Percentiles rank a stretch among this genome's conserved stretches.
Conservation (phyloP, 2,888 invertebrate genomes). For the Amorpha juglandis region DNA sequence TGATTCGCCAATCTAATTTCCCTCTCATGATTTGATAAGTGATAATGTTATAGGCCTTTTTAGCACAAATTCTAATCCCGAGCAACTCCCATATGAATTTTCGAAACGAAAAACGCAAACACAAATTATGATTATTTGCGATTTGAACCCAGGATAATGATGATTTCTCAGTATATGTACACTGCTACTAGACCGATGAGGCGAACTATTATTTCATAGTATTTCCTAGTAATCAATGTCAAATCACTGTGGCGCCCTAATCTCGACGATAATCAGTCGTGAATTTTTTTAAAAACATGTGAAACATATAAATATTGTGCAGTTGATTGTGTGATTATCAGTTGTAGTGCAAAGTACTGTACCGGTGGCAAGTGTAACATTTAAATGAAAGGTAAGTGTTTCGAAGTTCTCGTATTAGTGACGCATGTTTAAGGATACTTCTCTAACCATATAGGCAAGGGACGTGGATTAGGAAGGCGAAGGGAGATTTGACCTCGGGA, state of each 20-base stretch:
- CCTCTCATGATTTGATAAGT: too few relatives aligned
- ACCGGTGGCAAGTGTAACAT: conserved; percentile 36
- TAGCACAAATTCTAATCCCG: too few relatives aligned
- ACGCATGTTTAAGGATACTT: too few relatives aligned
- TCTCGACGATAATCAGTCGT: conserved; percentile 46
- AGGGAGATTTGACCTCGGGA: too few relatives aligned
- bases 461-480: too few relatives aligned
- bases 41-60: too few relatives aligned
- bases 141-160: background rate
- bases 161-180: background rate
- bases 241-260: conserved; percentile 46
- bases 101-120: too few relatives aligned
- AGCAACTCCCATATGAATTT: too few relatives aligned
- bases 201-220: background rate
- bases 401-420: too few relatives aligned
- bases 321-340: conserved; percentile 40
- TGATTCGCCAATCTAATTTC: too few relatives aligned
- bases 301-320: conserved; percentile 51
- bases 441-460: too few relatives aligned
- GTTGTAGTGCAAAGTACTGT: conserved; percentile 42
- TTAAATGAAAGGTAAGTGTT: conserved; percentile 53
- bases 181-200: background rate
- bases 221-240: conserved; percentile 42
- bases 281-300: conserved; percentile 40
- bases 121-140: too few relatives aligned